These are phyloP conservation scores for Tortrix viridana DNA, from an alignment of 2,888 invertebrate species.

Conservation along the genomic window DNA sequence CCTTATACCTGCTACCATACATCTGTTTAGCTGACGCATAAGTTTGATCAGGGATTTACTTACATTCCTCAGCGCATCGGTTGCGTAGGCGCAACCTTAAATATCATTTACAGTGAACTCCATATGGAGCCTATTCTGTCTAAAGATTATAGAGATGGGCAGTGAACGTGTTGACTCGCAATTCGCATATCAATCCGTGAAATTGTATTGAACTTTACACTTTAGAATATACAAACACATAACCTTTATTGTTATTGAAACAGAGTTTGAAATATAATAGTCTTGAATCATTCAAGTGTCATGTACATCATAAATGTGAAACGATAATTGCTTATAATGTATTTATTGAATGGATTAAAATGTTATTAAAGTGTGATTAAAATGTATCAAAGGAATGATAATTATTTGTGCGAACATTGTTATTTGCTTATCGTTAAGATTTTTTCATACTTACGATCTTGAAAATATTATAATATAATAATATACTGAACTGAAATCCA, in stretches of 20 bases:
- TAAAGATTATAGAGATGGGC: no score
- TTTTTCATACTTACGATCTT: slow-evolving; percentile 2
- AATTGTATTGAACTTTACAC: slow-evolving; percentile 44
- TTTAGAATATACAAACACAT: slow-evolving; percentile 34
- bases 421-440: slow-evolving; percentile 2
- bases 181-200: slow-evolving; percentile 32
- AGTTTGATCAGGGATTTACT: not conserved
- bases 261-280: not conserved
- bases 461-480: slow-evolving; percentile 14
- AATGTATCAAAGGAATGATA: not conserved
- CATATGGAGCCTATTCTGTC: no score
- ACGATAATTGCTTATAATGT: slow-evolving; percentile 23
- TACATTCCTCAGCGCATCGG: slow-evolving; percentile 1
- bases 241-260: slow-evolving; percentile 2
- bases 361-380: slow-evolving; percentile 5
- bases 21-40: not conserved
- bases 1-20: not conserved
- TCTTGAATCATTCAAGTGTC: slow-evolving; percentile 5
- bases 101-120: no score
- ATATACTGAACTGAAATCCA: no score
- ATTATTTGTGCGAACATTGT: slow-evolving; percentile 24
- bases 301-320: slow-evolving; percentile 12
- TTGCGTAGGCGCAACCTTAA: not conserved
- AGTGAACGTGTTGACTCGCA: slow-evolving; percentile 11
- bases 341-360: slow-evolving; percentile 26